A percentile compares a stretch with the other conserved stretches of the same genome.
phyloP scores from a whole-genome alignment of 2,113 vertebrate genomes.

The Paramormyrops kingsleyae region DNA sequence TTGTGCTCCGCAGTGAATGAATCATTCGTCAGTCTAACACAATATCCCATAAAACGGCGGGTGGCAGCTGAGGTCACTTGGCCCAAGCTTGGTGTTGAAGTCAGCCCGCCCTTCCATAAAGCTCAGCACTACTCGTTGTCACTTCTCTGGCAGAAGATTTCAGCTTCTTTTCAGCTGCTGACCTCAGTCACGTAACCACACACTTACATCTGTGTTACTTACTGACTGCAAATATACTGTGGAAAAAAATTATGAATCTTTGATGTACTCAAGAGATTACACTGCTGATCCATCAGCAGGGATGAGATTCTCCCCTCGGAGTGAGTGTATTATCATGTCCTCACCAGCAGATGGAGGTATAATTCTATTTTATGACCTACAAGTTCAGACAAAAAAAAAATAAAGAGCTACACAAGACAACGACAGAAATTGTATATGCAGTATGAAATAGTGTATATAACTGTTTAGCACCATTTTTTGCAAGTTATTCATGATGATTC shows the following conservation, averaged over 20 bases:
- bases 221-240: neutral
- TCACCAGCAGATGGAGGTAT: conserved; percentile 19
- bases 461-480: neutral
- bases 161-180: conserved; percentile 25
- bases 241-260: neutral
- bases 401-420: neutral
- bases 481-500: neutral
- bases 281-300: neutral
- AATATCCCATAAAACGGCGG: conserved; percentile 15
- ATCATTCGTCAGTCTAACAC: conserved; percentile 25
- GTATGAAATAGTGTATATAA: neutral
- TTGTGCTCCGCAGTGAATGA: conserved; percentile 26
- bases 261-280: neutral
- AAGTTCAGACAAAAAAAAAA: neutral
- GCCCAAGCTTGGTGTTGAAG: conserved; percentile 30
- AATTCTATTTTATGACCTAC: neutral
- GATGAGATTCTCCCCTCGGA: neutral
- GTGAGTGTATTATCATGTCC: neutral
- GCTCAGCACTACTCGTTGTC: conserved; percentile 22
- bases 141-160: conserved; percentile 16
- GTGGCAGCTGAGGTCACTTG: conserved; percentile 23
- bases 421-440: neutral
- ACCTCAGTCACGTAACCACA: conserved; percentile 17
- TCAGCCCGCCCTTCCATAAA: conserved; percentile 10
- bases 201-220: neutral